A percentile compares a stretch with the other conserved stretches of the same genome.
Evolutionary conservation across 2,797 vertebrate genomes (phyloP).

Genomic region (Aplochiton taeniatus): DNA sequence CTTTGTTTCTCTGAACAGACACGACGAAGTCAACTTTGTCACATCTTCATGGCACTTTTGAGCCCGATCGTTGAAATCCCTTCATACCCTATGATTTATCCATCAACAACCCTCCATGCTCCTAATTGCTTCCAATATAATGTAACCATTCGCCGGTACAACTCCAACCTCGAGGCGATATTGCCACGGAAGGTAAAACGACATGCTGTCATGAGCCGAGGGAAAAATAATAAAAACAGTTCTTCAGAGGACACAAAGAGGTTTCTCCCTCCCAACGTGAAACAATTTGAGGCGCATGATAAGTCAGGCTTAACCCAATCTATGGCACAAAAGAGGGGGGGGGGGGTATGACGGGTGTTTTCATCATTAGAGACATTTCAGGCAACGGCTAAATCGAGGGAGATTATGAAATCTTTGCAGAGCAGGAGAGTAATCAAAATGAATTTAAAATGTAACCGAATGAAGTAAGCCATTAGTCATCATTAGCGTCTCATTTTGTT

Average conservation of each 20-base stretch:
- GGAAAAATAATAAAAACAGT: background rate
- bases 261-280: background rate
- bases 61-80: too few species aligned
- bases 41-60: too few species aligned
- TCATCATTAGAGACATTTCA: slow-evolving; percentile 68
- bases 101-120: slow-evolving; percentile 6
- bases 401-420: slow-evolving; percentile 68
- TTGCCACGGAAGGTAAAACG: slow-evolving; percentile 6
- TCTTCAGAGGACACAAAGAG: slow-evolving; percentile 3
- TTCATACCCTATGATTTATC: background rate
- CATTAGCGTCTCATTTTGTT: slow-evolving; percentile 72
- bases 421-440: slow-evolving; percentile 72
- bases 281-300: slow-evolving; percentile 24
- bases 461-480: slow-evolving; percentile 72
- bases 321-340: slow-evolving; percentile 29
- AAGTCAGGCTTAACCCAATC: slow-evolving; percentile 44
- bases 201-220: background rate
- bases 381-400: slow-evolving; percentile 60
- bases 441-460: slow-evolving; percentile 74
- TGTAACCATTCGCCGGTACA: slow-evolving; percentile 9
- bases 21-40: too few species aligned
- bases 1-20: too few species aligned
- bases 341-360: slow-evolving; percentile 69
- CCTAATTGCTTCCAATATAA: slow-evolving; percentile 11
- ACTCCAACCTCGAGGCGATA: slow-evolving; percentile 1